Percentiles rank a stretch among this genome's conserved stretches.
Evolutionary conservation across 2,888 invertebrate species (phyloP).

Genomic region (Saturnia japonica): DNA sequence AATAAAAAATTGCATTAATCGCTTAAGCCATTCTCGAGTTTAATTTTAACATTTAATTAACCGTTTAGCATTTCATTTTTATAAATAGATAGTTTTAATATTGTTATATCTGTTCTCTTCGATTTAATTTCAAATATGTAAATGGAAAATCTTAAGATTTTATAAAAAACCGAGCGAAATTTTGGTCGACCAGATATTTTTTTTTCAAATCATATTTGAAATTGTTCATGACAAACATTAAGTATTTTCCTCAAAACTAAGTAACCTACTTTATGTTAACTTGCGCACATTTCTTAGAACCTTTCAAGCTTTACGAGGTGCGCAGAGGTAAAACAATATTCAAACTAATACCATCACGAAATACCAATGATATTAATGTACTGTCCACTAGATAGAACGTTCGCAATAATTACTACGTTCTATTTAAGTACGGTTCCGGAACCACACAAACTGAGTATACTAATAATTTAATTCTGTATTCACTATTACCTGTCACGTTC

Average conservation of each 20-base stretch:
- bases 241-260: background rate
- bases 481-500: too few relatives aligned
- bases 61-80: too few relatives aligned
- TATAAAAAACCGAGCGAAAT: too few relatives aligned
- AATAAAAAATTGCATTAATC: too few relatives aligned
- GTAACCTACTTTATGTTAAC: background rate
- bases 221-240: background rate
- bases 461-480: too few relatives aligned
- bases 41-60: too few relatives aligned
- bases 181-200: too few relatives aligned
- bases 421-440: background rate
- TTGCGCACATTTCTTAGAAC: background rate
- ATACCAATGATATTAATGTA: background rate
- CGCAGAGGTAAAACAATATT: background rate
- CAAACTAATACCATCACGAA: background rate
- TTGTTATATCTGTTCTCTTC: too few relatives aligned
- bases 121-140: too few relatives aligned
- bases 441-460: background rate
- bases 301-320: background rate
- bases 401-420: background rate
- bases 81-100: too few relatives aligned
- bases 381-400: background rate
- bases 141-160: too few relatives aligned
- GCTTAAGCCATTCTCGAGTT: too few relatives aligned
- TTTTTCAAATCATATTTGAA: background rate